Evolutionary conservation across 2,888 invertebrate species (phyloP), one percentile per base, ranked within the genome.

Genomic region (Synanthedon myopaeformis): DNA sequence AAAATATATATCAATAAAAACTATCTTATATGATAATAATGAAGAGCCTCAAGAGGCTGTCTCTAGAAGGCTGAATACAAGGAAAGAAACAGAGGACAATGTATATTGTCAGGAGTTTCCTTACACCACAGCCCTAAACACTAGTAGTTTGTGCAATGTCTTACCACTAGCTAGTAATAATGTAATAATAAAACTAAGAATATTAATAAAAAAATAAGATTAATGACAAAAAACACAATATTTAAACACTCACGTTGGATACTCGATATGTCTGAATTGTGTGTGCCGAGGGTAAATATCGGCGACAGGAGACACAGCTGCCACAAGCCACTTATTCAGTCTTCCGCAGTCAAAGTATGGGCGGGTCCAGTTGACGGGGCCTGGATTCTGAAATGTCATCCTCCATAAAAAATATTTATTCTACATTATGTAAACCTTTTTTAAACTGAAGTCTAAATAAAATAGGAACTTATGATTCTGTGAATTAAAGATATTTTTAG

Each of bases 301-400:
- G 3, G 96, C 96, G 45, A 99, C 94, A 0, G 98, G 98, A 19
- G 96, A 94, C 1, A 97, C 95, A 0, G 97, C 98, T 23, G 94
- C 95, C 8, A 98, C 94, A 42, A 98, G 87, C 99, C 99, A 99
- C 72, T 97, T 94, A 80, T 98, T 97, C 0, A 97, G 94, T 59
- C 97, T 89, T 4, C 95, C 96, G 75, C 98, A 99, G 86, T 99
- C 98, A 76, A 96, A 99, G 76, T 98, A 99, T 0, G 98, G 98
- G 55, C 93, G 89, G 0, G 96, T 97, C 93, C 96, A 98, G 74
- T 95, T 93, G 0, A 99, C 95, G 12, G 98, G 98, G 1, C 98
- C 96, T 2, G 94, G 95, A 3, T 61, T 63, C 83, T 83, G 53
- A 3, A 57, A n/a, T n/a, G n/a, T n/a, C n/a, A n/a, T n/a, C n/a